These are phyloP conservation scores for Microplitis manilae DNA, from an alignment of 2,888 invertebrate genomes.

Conservation along the genomic window DNA sequence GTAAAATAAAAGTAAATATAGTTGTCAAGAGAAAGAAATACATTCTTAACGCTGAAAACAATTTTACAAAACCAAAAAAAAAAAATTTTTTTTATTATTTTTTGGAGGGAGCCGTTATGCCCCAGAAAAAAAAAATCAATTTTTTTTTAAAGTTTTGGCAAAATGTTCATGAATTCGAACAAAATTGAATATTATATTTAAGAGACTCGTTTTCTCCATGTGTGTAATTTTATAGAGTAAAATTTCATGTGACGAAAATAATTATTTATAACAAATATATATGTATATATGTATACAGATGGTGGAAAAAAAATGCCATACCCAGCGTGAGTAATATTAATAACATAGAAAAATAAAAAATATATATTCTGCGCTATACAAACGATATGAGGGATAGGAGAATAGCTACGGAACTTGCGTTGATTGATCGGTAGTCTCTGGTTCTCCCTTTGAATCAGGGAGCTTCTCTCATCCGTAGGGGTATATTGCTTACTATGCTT, in stretches of 20 bases:
- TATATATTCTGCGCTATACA: constrained; percentile 63
- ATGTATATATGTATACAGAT: constrained; percentile 48
- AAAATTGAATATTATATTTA: no score
- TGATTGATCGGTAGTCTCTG: constrained; percentile 69
- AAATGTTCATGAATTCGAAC: no score
- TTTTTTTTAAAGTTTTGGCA: no score
- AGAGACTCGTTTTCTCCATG: neutral
- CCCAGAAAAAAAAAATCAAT: no score
- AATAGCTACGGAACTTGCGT: constrained; percentile 66
- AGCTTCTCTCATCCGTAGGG: constrained; percentile 46
- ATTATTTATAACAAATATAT: constrained; percentile 43
- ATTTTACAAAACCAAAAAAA: no score
- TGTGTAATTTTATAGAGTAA: constrained; percentile 19
- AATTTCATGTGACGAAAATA: neutral
- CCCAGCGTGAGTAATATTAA: constrained; percentile 66
- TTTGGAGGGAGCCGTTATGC: no score
- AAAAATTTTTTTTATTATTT: no score
- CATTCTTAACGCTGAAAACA: no score
- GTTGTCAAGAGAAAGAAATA: no score
- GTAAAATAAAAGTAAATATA: no score
- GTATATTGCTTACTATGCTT: constrained; percentile 56
- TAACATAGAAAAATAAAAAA: constrained; percentile 71
- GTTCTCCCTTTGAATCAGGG: constrained; percentile 57
- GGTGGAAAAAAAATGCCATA: constrained; percentile 37
- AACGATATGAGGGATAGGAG: constrained; percentile 61